Base-by-base conservation (phyloP, 2,797 vertebrate genomes). In the Furcifer pardalis region DNA sequence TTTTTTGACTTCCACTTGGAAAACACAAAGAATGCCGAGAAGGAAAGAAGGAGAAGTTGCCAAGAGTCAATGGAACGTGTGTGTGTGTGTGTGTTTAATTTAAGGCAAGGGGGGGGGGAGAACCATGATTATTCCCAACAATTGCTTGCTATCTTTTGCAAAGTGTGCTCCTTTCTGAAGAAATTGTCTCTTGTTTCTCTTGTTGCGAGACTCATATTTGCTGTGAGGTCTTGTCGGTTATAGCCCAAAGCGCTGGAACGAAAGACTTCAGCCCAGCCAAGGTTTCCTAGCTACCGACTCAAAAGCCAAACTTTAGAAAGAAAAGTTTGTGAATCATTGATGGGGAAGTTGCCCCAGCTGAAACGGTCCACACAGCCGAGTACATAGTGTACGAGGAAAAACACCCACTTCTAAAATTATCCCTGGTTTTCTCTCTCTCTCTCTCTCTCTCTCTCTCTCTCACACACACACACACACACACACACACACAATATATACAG, bases 251-350 rank as follows among this genome's bases (percentile, higher is more conserved):
- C 15, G 0, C 7, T 49, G 52, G 52, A 56, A 56, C 21, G 13
- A 56, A 21, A 56, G 10, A 4, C 52, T 56, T 2, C 1, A 7
- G 71, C 78, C 78, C 66, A 81, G 15, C 13, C n/a, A 23, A 49
- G 37, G 84, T 85, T 71, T 62, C 84, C 84, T 81, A 69, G 84
- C 63, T 60, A 81, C 84, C 79, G 3, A 23, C 37, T 75, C 30
- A 21, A 66, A 40, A 35, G 27, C 32, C 37, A 40, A 52, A 68
- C 30, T 52, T 65, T 56, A 13, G 19, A 62, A 52, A 35, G 32
- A 77, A 72, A 85, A 68, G 63, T 86, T 63, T 77, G 73, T 86
- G 84, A 86, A 86, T 86, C 84, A 86, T 81, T 77, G 49, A 77
- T 27, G 74, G 84, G 79, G 71, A 49, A 17, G 62, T n/a, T 86